phyloP scores from a whole-genome alignment of 2,797 vertebrate species.

The Centropyge bicolor region DNA sequence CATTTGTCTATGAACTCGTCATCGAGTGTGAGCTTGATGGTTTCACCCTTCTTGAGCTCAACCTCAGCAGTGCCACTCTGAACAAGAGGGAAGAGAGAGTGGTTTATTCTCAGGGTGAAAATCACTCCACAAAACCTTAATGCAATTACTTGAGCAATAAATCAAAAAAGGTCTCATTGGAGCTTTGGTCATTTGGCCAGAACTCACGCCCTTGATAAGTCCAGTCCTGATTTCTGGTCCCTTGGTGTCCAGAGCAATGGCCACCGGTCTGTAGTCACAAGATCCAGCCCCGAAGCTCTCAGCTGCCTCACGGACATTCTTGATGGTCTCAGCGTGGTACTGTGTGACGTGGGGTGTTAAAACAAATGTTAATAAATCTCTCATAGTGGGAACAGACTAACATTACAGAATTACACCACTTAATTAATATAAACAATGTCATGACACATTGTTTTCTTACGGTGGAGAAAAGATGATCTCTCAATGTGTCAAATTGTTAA shows the following conservation, averaged over 20 bases:
- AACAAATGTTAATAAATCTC: not conserved
- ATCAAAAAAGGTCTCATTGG: not conserved
- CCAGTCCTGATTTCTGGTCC: conserved; percentile 99
- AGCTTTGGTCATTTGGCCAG: not conserved
- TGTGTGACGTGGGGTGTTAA: conserved; percentile 54
- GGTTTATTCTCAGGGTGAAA: not conserved
- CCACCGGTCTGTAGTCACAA: conserved; percentile 93
- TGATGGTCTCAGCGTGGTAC: conserved; percentile 97
- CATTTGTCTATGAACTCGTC: conserved; percentile 93
- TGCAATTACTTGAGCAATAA: not conserved
- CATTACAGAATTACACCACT: not conserved
- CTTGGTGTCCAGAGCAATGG: conserved; percentile 97
- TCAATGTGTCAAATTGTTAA: not conserved
- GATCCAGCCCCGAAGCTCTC: conserved; percentile 94
- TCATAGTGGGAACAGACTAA: not conserved
- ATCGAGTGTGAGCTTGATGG: conserved; percentile 92
- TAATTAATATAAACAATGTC: not conserved
- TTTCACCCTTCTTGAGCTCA: conserved; percentile 92
- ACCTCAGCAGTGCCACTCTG: conserved; percentile 98
- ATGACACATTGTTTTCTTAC: not conserved
- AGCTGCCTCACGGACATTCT: conserved; percentile 93
- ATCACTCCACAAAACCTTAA: not conserved
- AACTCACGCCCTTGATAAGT: conserved; percentile 97
- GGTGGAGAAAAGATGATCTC: not conserved
- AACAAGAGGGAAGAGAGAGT: conserved; percentile 5